Base-by-base conservation (phyloP, 2,113 vertebrate species). In the Jaculus jaculus region DNA sequence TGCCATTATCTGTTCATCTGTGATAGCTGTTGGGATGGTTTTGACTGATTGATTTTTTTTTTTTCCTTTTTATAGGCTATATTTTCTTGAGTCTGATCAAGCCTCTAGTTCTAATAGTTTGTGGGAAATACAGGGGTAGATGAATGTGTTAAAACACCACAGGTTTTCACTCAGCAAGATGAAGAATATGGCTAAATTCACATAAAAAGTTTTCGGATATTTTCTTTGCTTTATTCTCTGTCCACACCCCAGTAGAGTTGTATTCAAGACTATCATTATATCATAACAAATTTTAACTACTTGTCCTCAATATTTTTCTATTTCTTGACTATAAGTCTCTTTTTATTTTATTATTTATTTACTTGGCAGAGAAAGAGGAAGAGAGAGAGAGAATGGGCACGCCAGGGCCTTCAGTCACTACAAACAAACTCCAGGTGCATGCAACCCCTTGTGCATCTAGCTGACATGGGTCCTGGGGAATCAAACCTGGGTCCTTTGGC, bases 261-360 rank as follows among this genome's bases (percentile, higher is more conserved):
- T 91, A 42, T 37, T 94, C 28, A 82, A 71, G 37, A 74, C 37
- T 47, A 10, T 65, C 96, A 20, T 18, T 20, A 8, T 12, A 34
- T 69, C 16, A 30, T 83, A 80, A 89, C 61, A 94, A 92, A 73
- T 75, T n/a, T n/a, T 86, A 80, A 24, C 81, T 39, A 87, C 71
- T 95, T 83, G 87, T 87, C 91, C 93, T 9, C 68, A 91, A 51
- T 86, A 42, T 34, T 87, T 77, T 51, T 80, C 16, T 54, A 60
- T 87, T 87, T 84, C 24, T 84, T 18, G 7, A 11, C 2, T 39
- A 84, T 85, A 92, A 58, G 47, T 4, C 26, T 9, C 26, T 85
- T 61, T n/a, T n/a, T n/a, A n/a, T n/a, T n/a, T n/a, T n/a, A n/a
- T n/a, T n/a, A n/a, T n/a, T n/a, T n/a, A n/a, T n/a, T n/a, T n/a